Percentiles rank a stretch among this genome's conserved stretches.
phyloP scores from a whole-genome alignment of 2,113 vertebrate genomes.

The Stercorarius parasiticus region DNA sequence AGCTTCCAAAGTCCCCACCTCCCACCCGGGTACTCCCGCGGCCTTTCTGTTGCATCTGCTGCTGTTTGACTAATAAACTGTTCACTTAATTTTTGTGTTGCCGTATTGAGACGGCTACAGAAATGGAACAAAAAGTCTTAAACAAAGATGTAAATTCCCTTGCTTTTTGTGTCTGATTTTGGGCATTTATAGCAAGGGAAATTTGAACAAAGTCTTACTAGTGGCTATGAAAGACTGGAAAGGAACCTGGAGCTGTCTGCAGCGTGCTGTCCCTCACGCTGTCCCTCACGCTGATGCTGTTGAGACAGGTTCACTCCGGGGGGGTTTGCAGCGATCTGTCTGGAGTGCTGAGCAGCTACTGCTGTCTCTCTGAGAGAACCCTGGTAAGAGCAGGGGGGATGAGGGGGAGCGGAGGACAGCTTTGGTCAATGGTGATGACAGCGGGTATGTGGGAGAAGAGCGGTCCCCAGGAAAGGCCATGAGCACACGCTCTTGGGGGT shows the following conservation, averaged over 20 bases:
- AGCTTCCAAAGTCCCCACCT: neutral
- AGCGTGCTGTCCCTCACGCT: no score
- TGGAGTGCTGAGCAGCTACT: neutral
- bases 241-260: neutral
- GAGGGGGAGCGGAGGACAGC: neutral
- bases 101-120: neutral
- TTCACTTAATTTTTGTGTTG: neutral
- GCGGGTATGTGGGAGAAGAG: neutral
- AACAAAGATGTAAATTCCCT: neutral
- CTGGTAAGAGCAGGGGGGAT: neutral
- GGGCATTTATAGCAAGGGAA: neutral
- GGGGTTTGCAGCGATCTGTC: neutral
- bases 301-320: neutral
- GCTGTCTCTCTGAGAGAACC: neutral
- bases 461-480: neutral
- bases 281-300: neutral
- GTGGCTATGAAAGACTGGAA: no score
- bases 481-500: fast-evolving
- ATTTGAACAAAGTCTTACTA: neutral
- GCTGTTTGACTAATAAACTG: neutral
- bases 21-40: neutral
- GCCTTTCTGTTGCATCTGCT: neutral
- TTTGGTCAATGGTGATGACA: neutral
- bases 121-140: neutral
- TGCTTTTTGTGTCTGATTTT: neutral